Evolutionary conservation across 2,888 invertebrate genomes (phyloP), one percentile per base, ranked within the genome.

Genomic region (Rhopalosiphum nymphaeae): DNA sequence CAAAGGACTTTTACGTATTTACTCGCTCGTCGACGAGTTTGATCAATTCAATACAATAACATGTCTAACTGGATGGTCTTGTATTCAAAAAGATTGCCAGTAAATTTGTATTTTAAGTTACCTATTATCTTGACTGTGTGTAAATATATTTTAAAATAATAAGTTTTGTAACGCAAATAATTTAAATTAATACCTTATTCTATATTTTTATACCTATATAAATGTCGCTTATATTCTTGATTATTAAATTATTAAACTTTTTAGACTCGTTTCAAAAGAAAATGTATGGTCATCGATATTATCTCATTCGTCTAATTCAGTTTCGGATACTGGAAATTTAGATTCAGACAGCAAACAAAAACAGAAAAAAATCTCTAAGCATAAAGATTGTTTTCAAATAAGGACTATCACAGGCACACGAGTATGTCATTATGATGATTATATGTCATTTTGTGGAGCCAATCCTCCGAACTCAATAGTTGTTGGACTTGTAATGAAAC

Each of bases 11-110:
- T 46, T 94, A 42, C 89, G 94, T 25, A 67, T 94, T 42, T 86
- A 87, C 85, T 61, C 94, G 42, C 16, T 87, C 49, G 44, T n/a
- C 49, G 61, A 89, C 13, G 25, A 91, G 11, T 61, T 91, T 29
- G 42, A 94, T 13, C 86, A 91, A 36, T 94, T 94, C 67, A 91
- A 91, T 36, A 87, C 94, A 10, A 91, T 94, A 10, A 91, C 94
- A 26, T 94, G 94, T 53, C 42, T 94, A 0, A 94, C 94, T n/a
- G 94, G 94, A 44, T 94, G 94, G 94, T 85, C 94, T 42, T 94
- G 94, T 29, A 53, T 94, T 42, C 91, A 49, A n/a, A 29, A 29
- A 25, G 44, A 94, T 46, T 94, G 91, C 90, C 61, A 49, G 94
- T 94, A 92, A 87, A 21, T 11, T 29, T 13, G 21, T 7, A 16